Percentiles rank a stretch among this genome's conserved stretches.
phyloP scores from a whole-genome alignment of 1,140 invertebrate species.

The Aphaenogaster floridana region DNA sequence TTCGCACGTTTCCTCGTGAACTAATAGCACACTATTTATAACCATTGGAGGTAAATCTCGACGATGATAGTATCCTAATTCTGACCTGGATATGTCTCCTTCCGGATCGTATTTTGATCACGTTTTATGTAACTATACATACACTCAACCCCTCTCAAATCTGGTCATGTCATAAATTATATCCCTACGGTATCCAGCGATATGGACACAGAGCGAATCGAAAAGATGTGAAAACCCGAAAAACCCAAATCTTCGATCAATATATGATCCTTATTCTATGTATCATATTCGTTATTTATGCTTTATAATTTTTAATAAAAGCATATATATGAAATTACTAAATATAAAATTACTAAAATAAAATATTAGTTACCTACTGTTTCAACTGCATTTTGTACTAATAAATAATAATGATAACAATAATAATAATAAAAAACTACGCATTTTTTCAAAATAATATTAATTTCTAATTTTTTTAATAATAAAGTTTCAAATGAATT shows the following conservation, averaged over 20 bases:
- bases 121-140: slow-evolving; percentile 49
- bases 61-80: slow-evolving; percentile 38
- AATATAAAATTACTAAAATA: slow-evolving; percentile 1
- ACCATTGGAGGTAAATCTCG: slow-evolving; percentile 22
- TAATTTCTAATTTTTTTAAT: not conserved
- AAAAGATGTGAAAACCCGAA: not conserved
- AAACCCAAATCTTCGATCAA: slow-evolving; percentile 17
- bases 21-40: slow-evolving; percentile 32
- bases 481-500: not conserved
- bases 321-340: not conserved
- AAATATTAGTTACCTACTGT: not conserved
- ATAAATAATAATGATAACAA: not conserved
- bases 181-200: not conserved
- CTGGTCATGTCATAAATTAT: slow-evolving; percentile 58
- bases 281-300: slow-evolving; percentile 10
- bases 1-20: slow-evolving; percentile 10
- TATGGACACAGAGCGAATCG: not conserved
- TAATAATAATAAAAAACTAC: not conserved
- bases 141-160: slow-evolving; percentile 22
- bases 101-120: slow-evolving; percentile 48
- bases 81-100: slow-evolving; percentile 48
- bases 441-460: not conserved
- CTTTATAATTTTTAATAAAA: slow-evolving; percentile 14
- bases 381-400: not conserved
- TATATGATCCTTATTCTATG: not conserved